Base-by-base conservation (phyloP, 2,888 invertebrate genomes). In the Chloroclystis v-ata region DNA sequence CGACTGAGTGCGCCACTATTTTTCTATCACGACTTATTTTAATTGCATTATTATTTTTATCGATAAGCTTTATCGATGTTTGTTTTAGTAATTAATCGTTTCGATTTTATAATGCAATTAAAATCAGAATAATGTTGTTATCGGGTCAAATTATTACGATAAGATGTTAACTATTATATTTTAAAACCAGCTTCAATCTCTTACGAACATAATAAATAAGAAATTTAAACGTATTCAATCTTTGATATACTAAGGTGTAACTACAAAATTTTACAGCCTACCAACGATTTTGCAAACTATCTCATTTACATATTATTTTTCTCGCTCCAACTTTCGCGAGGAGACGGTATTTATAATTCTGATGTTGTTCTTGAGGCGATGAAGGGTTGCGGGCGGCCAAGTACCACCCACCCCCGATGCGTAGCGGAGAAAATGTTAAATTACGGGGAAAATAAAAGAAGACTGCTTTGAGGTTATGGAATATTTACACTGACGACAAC, bases 291-390 rank as follows among this genome's bases (percentile, higher is more conserved):
- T n/a, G 5, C 20, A 42, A 43, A 53, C 52, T 53, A 56, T 56
- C 54, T 54, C 52, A 53, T 59, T 54, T 56, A 35, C 49, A 54
- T 53, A 56, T 49, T 43, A 53, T 54, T 55, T 53, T 39, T 33
- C 38, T 49, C 52, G 46, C 51, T 39, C 46, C 46, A 52, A 50
- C 39, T 50, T 51, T 45, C 35, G 39, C 43, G 45, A 51, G 56
- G 63, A 59, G 65, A 65, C 63, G 65, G 63, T 61, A 70, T 71
- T 59, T 71, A 76, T 74, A 76, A 71, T 65, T 59, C 60, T 67
- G 69, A 73, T 77, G 75, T 76, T 75, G 73, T 75, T 78, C 77
- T 76, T 77, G 75, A 78, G 73, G 75, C 68, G 73, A 63, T 66
- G 72, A 69, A 70, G 76, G 75, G 75, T 70, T 70, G 59, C 43